phyloP scores from a whole-genome alignment of 2,113 vertebrate species.

The Rattus rattus region DNA sequence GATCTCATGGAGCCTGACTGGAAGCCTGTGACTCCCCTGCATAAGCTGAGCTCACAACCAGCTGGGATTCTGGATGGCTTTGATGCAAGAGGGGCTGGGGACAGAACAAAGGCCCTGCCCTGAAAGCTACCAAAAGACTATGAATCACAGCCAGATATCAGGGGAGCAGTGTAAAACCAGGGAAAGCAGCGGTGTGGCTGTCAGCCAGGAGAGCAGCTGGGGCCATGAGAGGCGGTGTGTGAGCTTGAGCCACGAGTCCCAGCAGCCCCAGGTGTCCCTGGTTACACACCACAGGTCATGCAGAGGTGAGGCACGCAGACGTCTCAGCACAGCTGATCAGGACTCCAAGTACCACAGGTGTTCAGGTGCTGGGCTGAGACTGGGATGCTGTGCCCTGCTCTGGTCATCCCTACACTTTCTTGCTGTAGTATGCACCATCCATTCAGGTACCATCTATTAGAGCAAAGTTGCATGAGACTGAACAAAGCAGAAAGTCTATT shows the following conservation, averaged over 20 bases:
- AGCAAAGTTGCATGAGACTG: not conserved
- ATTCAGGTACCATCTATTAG: not conserved
- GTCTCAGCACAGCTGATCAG: rapidly evolving
- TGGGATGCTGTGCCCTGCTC: not conserved
- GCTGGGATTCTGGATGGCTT: not conserved
- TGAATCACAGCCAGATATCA: not conserved
- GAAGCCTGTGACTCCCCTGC: not conserved
- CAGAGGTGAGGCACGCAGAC: not conserved
- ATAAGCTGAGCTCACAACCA: not conserved
- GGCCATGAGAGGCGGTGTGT: not conserved
- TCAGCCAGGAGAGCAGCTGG: not conserved
- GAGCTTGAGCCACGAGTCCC: too few relatives aligned
- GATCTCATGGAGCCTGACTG: not conserved
- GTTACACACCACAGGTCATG: not conserved
- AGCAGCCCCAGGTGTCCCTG: not conserved
- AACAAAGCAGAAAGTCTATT: not conserved
- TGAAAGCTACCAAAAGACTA: not conserved
- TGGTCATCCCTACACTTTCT: not conserved
- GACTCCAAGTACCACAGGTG: not conserved
- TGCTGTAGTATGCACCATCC: not conserved
- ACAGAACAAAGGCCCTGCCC: not conserved
- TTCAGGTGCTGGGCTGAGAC: not conserved
- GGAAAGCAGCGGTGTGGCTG: not conserved
- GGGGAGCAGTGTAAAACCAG: not conserved
- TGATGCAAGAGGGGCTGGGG: not conserved